Percentiles rank a stretch among this genome's conserved stretches.
phyloP scores from a whole-genome alignment of 2,113 vertebrate species.

The Podiceps cristatus region DNA sequence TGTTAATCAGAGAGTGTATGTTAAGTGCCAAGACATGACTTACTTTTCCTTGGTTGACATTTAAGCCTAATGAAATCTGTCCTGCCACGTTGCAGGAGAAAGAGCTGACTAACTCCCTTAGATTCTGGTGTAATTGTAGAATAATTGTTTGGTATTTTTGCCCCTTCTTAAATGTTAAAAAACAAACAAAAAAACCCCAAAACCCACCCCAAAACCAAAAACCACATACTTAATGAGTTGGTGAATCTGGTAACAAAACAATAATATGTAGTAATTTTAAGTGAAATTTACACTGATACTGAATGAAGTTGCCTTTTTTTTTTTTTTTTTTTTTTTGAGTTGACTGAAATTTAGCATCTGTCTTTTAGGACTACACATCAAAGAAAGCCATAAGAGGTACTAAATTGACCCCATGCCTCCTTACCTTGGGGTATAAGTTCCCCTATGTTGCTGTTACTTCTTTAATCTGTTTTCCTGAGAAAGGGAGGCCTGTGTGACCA shows the following conservation, averaged over 20 bases:
- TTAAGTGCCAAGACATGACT: not conserved
- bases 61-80: not conserved
- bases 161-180: too few relatives aligned
- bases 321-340: too few relatives aligned
- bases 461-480: not conserved
- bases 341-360: not conserved
- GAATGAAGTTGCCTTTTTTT: not conserved
- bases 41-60: not conserved
- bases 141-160: not conserved
- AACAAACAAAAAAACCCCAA: too few relatives aligned
- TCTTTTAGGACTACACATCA: accelerated
- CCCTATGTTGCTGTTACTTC: not conserved
- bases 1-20: not conserved
- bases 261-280: not conserved
- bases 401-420: not conserved
- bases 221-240: not conserved
- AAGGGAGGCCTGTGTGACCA: not conserved
- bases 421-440: not conserved
- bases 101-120: not conserved
- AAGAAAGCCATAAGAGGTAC: not conserved
- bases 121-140: not conserved
- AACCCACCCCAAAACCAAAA: too few relatives aligned
- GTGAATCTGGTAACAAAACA: not conserved
- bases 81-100: not conserved
- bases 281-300: not conserved